Conservation (phyloP, 1,140 invertebrate species). For the Drosophila pectinifera region DNA sequence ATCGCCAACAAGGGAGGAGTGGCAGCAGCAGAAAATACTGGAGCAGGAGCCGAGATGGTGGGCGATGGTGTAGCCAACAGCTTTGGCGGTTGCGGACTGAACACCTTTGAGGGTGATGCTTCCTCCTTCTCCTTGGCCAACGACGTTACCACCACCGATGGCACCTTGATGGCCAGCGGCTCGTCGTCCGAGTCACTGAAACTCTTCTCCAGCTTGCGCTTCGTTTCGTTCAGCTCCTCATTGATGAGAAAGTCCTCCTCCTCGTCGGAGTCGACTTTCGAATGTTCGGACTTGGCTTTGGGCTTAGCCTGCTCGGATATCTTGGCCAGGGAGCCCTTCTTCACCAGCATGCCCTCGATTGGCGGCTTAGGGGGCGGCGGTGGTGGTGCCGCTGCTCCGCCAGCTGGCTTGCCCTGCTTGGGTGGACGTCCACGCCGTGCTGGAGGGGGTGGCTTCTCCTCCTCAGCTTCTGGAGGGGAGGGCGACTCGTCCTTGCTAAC, state of each 20-base stretch:
- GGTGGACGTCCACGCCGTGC: conserved; percentile 71
- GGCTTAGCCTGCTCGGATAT: conserved; percentile 62
- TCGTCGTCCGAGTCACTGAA: conserved; percentile 88
- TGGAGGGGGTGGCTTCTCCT: conserved; percentile 44
- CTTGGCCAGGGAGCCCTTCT: conserved; percentile 74
- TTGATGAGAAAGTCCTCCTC: conserved; percentile 83
- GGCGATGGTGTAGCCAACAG: conserved; percentile 7
- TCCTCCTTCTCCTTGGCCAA: conserved; percentile 38
- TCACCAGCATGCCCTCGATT: conserved; percentile 81
- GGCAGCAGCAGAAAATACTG: conserved; percentile 7
- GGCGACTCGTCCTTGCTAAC: conserved; percentile 1
- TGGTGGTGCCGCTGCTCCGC: conserved; percentile 2
- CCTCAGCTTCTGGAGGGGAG: conserved; percentile 19
- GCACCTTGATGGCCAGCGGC: conserved; percentile 86
- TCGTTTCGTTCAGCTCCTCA: conserved; percentile 82
- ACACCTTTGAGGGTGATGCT: conserved; percentile 17
- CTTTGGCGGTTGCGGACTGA: conserved; percentile 16
- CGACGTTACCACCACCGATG: conserved; percentile 43
- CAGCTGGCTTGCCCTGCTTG: conserved; percentile 52
- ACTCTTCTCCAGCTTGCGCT: conserved; percentile 85
- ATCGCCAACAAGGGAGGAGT: conserved; percentile 3
- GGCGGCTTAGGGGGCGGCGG: conserved; percentile 50
- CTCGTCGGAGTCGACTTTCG: conserved; percentile 74
- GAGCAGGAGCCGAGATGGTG: conserved; percentile 3
- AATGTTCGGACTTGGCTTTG: conserved; percentile 67